Conservation (phyloP, 2,888 invertebrate species). For the Plemyria rubiginata region DNA sequence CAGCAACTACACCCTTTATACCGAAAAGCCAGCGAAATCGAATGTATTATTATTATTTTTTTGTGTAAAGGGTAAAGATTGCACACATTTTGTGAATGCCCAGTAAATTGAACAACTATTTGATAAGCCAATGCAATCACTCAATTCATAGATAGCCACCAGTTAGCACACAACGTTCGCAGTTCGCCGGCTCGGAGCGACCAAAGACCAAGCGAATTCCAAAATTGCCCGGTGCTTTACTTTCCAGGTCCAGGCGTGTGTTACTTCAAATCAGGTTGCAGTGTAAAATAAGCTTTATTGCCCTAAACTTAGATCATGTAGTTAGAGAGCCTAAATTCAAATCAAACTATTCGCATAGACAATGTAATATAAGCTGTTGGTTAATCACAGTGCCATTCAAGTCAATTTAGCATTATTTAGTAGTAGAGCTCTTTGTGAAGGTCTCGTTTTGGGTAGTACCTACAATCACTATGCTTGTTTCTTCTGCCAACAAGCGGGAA, state of each 20-base stretch:
- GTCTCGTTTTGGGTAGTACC: no score
- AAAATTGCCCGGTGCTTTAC: constrained; percentile 54
- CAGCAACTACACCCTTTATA: no score
- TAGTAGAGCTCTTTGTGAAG: no score
- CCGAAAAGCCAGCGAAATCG: no score
- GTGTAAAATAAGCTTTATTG: constrained; percentile 10
- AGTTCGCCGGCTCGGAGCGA: constrained; percentile 29
- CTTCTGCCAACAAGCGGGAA: no score
- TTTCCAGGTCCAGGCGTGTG: constrained; percentile 24
- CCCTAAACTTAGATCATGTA: background rate
- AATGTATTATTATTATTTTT: no score
- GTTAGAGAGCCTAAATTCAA: background rate
- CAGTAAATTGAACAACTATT: constrained; percentile 23
- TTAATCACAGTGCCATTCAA: no score
- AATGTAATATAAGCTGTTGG: no score
- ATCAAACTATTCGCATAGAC: no score
- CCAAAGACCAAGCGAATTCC: constrained; percentile 48
- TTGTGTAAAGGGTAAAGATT: constrained; percentile 2
- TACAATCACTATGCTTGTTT: no score
- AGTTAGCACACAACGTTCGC: constrained; percentile 31
- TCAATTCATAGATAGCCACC: constrained; percentile 31
- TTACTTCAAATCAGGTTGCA: constrained; percentile 22
- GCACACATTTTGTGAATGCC: constrained; percentile 10
- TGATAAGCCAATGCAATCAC: constrained; percentile 29
- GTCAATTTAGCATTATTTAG: no score